Evolutionary conservation across 2,113 vertebrate genomes (phyloP).

Genomic region (Tachysurus fulvidraco): DNA sequence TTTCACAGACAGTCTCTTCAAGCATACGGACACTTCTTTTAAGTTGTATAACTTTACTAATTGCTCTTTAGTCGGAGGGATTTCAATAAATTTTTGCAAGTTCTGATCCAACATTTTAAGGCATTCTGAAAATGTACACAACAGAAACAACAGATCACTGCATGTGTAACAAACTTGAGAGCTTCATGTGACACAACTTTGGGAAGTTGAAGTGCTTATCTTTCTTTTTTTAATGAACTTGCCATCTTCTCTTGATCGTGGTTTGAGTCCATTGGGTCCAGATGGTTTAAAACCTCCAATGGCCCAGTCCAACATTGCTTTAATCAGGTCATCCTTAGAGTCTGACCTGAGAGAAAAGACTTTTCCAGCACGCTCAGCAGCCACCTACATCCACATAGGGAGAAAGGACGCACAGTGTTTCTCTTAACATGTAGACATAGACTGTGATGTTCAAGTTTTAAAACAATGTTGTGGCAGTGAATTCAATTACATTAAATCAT

Average conservation of each 20-base stretch:
- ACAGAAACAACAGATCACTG: neutral
- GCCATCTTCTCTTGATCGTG: constrained; percentile 52
- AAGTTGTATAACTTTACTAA: constrained; percentile 12
- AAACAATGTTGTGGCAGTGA: neutral
- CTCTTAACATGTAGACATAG: neutral
- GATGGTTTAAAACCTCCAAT: constrained; percentile 79
- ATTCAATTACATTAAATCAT: neutral
- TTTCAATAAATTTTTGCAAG: neutral
- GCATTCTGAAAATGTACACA: constrained; percentile 17
- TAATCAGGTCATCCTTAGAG: constrained; percentile 70
- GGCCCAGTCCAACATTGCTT: constrained; percentile 87
- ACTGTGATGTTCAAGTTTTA: neutral
- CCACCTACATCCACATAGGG: constrained; percentile 71
- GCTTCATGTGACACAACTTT: neutral
- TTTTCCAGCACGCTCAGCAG: constrained; percentile 76
- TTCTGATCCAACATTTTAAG: neutral
- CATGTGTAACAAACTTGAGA: neutral
- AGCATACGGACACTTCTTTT: constrained; percentile 27
- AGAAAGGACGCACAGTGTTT: neutral
- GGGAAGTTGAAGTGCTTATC: neutral
- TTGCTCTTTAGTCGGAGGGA: neutral
- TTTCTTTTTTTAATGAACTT: neutral
- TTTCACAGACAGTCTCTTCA: constrained; percentile 46
- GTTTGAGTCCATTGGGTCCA: constrained; percentile 76
- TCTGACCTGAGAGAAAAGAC: constrained; percentile 68